Conservation (phyloP, 2,113 vertebrate species). For the Paedocypris sp. region DNA sequence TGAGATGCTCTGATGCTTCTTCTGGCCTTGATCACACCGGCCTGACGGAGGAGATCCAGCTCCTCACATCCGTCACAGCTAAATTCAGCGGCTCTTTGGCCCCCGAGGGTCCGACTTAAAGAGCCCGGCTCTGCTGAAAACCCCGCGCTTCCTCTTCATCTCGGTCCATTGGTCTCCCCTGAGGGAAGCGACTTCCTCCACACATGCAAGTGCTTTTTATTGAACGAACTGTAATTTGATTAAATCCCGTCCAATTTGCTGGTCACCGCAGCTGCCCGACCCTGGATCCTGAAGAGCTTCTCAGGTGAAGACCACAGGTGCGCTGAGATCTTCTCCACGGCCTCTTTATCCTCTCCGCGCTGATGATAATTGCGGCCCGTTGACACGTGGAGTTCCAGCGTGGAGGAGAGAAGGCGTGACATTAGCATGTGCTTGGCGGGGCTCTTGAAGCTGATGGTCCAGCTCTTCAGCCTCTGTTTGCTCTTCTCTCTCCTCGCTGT, state of each 20-base stretch:
- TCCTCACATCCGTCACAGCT: too few relatives aligned
- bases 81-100: too few relatives aligned
- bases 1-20: too few relatives aligned
- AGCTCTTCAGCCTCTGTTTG: constrained; percentile 23
- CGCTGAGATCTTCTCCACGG: constrained; percentile 45
- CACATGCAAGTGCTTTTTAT: neutral
- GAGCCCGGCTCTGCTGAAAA: too few relatives aligned
- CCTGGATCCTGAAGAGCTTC: constrained; percentile 20
- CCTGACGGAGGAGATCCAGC: too few relatives aligned
- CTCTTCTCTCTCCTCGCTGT: constrained; percentile 23
- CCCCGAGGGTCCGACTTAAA: too few relatives aligned
- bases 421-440: too few relatives aligned
- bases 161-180: neutral
- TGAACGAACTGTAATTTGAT: neutral
- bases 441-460: too few relatives aligned
- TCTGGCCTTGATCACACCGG: too few relatives aligned
- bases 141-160: neutral
- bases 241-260: neutral
- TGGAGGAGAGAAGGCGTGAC: constrained; percentile 6
- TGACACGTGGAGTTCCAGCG: constrained; percentile 33
- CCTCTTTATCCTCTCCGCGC: constrained; percentile 48
- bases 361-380: constrained; percentile 51
- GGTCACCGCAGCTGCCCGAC: neutral
- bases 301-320: constrained; percentile 47
- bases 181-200: neutral